These are phyloP conservation scores for Ciconia maguari DNA, from an alignment of 2,113 vertebrate genomes.

Conservation along the genomic window DNA sequence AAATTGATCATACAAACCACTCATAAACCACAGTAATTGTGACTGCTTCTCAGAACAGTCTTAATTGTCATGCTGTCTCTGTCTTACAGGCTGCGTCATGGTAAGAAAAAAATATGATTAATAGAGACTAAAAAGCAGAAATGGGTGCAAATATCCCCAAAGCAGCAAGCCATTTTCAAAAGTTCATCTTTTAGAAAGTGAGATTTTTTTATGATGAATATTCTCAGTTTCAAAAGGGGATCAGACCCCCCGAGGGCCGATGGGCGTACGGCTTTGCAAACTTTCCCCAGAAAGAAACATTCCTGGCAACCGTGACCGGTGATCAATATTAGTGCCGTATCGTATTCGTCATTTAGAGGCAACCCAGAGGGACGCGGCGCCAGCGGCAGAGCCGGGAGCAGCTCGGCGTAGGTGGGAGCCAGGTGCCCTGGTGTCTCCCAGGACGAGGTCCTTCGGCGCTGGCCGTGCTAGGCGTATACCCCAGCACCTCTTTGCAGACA, in stretches of 20 bases:
- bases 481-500: neutral
- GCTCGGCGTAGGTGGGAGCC: rapidly evolving
- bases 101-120: rapidly evolving
- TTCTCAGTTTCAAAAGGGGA: rapidly evolving
- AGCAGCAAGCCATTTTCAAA: neutral
- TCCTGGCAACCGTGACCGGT: rapidly evolving
- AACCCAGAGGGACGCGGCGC: rapidly evolving
- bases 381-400: neutral
- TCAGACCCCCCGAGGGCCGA: rapidly evolving
- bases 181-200: rapidly evolving
- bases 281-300: neutral
- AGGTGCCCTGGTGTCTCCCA: no score
- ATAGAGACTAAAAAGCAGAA: neutral
- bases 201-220: rapidly evolving
- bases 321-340: rapidly evolving
- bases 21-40: neutral
- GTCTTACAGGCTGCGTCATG: rapidly evolving
- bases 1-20: neutral
- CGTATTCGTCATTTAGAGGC: rapidly evolving
- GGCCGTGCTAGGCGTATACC: rapidly evolving
- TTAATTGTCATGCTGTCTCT: neutral
- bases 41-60: neutral
- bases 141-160: rapidly evolving
- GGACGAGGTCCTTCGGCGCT: rapidly evolving
- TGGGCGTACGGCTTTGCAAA: rapidly evolving